Base-by-base conservation (phyloP, 2,797 vertebrate genomes). In the Vipera latastei region DNA sequence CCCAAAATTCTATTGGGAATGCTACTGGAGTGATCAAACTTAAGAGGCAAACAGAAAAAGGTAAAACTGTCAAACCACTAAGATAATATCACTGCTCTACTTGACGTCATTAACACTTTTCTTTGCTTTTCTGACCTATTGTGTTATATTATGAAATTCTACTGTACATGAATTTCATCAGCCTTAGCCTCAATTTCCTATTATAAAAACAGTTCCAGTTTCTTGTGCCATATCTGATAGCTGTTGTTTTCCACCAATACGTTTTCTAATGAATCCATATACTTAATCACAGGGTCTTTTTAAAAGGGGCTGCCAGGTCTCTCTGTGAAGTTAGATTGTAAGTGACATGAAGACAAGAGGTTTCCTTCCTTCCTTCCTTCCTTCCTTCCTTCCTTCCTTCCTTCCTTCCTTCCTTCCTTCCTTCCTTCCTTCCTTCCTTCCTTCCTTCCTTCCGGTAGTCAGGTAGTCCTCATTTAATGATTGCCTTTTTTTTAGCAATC, bases 1-100 rank as follows among this genome's bases (percentile, higher is more conserved):
- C 98, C 93, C 95, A 96, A 55, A 99, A 99, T 94, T 96, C 93
- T 1, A 38, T 97, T 1, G 98, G 98, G 28, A 98, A 97, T 32
- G 65, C 26, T 5, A 98, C 92, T 0, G 95, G 88, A 88, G 96
- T 97, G 9, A 89, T 99, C 92, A 97, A 85, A 28, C 97, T 99
- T 55, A 97, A 93, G 95, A 91, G 32, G n/a, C 83, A 32, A 91
- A 89, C 69, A 48, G 94, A 95, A 92, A 98, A 97, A 95, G 92
- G 69, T 73, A 97, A 97, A 93, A 32, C 2, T 90, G 7, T 85
- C 0, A 0, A 0, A 3, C 11, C 6, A 2, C 22, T 94, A 92
- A 55, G 53, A 91, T n/a, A 5, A n/a, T 78, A 3, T 22, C 92
- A 14, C 18, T 90, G 22, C 61, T 63, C 89, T 56, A 32, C 63